phyloP scores from a whole-genome alignment of 2,113 vertebrate genomes.

The Anarrhichthys ocellatus region DNA sequence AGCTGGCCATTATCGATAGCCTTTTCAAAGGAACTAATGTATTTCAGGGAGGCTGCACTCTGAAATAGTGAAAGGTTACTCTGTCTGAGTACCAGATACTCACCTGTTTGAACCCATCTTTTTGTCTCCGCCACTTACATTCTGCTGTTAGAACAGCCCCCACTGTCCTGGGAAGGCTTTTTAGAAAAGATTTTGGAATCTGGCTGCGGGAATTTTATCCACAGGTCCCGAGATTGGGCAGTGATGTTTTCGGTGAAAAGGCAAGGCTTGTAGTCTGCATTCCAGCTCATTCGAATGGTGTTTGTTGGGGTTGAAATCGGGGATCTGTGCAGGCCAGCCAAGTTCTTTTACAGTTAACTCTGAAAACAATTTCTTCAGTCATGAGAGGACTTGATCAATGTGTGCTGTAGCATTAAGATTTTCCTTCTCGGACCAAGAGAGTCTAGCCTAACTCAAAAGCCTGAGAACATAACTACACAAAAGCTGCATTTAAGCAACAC shows the following conservation, averaged over 20 bases:
- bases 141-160: background rate
- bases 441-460: background rate
- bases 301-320: background rate
- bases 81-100: background rate
- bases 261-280: background rate
- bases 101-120: constrained; percentile 3
- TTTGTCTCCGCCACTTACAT: background rate
- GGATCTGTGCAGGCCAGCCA: background rate
- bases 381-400: background rate
- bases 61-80: background rate
- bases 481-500: background rate
- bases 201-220: background rate
- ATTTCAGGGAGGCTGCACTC: background rate
- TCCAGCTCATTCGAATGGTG: background rate
- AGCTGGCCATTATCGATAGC: background rate
- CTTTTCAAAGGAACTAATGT: background rate
- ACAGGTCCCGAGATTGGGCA: background rate
- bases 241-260: background rate
- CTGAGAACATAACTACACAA: background rate
- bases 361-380: background rate
- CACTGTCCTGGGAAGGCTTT: background rate
- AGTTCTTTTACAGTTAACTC: background rate
- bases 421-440: background rate
- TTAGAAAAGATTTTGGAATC: background rate
- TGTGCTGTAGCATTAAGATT: background rate